Base-by-base conservation (phyloP, 2,113 vertebrate genomes). In the Cryptotis parvus region DNA sequence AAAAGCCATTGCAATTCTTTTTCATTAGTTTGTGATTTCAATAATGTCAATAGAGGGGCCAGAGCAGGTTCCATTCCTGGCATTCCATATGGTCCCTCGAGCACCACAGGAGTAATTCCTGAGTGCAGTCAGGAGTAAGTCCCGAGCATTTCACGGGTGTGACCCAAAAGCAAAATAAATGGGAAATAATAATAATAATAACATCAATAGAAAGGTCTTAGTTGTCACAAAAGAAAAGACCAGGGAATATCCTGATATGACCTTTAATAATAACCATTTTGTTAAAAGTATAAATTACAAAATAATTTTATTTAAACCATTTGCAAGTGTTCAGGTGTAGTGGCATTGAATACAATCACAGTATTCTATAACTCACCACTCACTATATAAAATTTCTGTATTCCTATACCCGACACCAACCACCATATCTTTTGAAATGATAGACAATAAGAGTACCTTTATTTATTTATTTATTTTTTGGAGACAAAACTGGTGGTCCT, bases 11-110 rank as follows among this genome's bases (percentile, higher is more conserved):
- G 45, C 15, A 84, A 70, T 63, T 9, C 7, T 69, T 88, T 91
- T n/a, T n/a, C 9, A n/a, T 90, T 69, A n/a, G 18, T 76, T 87
- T 74, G 27, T 90, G n/a, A n/a, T 58, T 83, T 84, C 55, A 58
- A 22, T 58, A 58, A 22, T 58, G 5, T 22, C 14, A n/a, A n/a
- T n/a, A n/a, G n/a, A n/a, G n/a, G n/a, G n/a, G n/a, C n/a, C n/a
- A n/a, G n/a, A n/a, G n/a, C n/a, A n/a, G n/a, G n/a, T n/a, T n/a
- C n/a, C n/a, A n/a, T n/a, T n/a, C n/a, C n/a, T n/a, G n/a, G n/a
- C n/a, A n/a, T n/a, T n/a, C n/a, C n/a, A n/a, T n/a, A n/a, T n/a
- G n/a, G n/a, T n/a, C n/a, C n/a, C n/a, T n/a, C n/a, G n/a, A n/a
- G n/a, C n/a, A n/a, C n/a, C n/a, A n/a, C n/a, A n/a, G n/a, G n/a